These are phyloP conservation scores for Cassiopea andromeda DNA, from an alignment of 30 jellyfish, hydroid and myxozoan species.

Conservation along the genomic window DNA sequence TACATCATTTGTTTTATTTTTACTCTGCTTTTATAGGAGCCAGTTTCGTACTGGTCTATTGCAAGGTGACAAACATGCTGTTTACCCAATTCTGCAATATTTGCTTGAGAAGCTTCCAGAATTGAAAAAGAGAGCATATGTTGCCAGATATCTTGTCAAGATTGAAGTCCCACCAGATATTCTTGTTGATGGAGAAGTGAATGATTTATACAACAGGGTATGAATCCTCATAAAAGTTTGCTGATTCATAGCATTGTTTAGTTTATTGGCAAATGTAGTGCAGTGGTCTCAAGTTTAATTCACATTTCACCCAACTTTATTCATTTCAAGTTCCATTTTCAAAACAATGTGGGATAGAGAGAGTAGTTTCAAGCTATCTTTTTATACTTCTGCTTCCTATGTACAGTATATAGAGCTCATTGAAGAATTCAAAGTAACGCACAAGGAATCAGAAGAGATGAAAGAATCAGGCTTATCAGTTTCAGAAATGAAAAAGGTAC, in stretches of 20 bases:
- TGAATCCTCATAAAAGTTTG: neutral
- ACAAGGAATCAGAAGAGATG: conserved; percentile 73
- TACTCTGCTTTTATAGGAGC: conserved; percentile 55
- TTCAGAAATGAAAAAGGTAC: conserved; percentile 81
- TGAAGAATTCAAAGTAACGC: conserved; percentile 81
- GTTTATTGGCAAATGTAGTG: too few relatives aligned
- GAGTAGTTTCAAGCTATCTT: neutral
- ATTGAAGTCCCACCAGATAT: conserved; percentile 90
- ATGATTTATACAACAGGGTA: conserved; percentile 79
- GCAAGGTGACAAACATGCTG: conserved; percentile 90
- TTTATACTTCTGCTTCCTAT: neutral
- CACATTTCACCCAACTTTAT: neutral
- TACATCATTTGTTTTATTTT: too few relatives aligned
- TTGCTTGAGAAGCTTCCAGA: conserved; percentile 82
- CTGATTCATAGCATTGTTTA: too few relatives aligned
- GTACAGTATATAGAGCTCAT: conserved; percentile 73
- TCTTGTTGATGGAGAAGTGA: conserved; percentile 83
- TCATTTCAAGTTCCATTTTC: too few relatives aligned
- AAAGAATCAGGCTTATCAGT: conserved; percentile 80
- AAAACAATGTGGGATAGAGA: neutral
- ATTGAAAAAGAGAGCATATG: conserved; percentile 89
- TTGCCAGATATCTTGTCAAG: conserved; percentile 84
- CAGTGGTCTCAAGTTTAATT: neutral
- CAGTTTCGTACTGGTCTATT: conserved; percentile 90
- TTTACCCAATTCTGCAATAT: conserved; percentile 88